These are phyloP conservation scores for Platerodrilus igneus DNA, from an alignment of 2,888 invertebrate genomes.

Conservation along the genomic window DNA sequence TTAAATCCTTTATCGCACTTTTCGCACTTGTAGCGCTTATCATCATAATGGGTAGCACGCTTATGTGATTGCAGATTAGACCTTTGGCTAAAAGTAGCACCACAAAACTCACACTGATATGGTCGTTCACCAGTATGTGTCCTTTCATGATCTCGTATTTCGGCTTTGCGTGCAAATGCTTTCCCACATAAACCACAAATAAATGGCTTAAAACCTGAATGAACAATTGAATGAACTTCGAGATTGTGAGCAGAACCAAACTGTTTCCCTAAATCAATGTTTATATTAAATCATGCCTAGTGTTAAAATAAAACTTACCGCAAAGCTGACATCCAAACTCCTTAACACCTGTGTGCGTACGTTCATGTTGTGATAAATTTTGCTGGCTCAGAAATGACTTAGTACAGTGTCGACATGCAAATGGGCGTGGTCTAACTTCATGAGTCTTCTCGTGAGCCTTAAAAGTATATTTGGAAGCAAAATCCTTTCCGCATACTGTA, in stretches of 20 bases:
- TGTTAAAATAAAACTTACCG: conserved; percentile 48
- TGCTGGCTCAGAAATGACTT: conserved; percentile 74
- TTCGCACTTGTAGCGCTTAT: conserved; percentile 66
- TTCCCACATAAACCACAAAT: conserved; percentile 67
- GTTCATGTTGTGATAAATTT: conserved; percentile 70
- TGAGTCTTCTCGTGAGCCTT: conserved; percentile 75
- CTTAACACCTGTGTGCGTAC: conserved; percentile 67
- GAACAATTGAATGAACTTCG: conserved; percentile 75
- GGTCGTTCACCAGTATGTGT: conserved; percentile 80
- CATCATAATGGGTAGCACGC: conserved; percentile 72
- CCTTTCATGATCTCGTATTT: conserved; percentile 75
- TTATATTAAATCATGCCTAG: conserved; percentile 1
- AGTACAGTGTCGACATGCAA: conserved; percentile 60
- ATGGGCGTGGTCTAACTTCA: conserved; percentile 63
- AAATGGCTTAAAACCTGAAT: conserved; percentile 69
- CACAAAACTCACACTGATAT: conserved; percentile 73
- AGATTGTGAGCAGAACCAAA: conserved; percentile 73
- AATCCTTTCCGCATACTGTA: conserved; percentile 62
- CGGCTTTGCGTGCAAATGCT: conserved; percentile 70
- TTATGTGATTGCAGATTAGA: conserved; percentile 78
- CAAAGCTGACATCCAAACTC: conserved; percentile 66
- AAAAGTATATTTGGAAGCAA: conserved; percentile 74
- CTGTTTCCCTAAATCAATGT: conserved; percentile 64
- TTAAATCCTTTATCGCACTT: conserved; percentile 73
- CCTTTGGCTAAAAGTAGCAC: conserved; percentile 74